Evolutionary conservation across 2,113 vertebrate species (phyloP), one percentile per base, ranked within the genome.

Genomic region (Rhynchomys soricoides): DNA sequence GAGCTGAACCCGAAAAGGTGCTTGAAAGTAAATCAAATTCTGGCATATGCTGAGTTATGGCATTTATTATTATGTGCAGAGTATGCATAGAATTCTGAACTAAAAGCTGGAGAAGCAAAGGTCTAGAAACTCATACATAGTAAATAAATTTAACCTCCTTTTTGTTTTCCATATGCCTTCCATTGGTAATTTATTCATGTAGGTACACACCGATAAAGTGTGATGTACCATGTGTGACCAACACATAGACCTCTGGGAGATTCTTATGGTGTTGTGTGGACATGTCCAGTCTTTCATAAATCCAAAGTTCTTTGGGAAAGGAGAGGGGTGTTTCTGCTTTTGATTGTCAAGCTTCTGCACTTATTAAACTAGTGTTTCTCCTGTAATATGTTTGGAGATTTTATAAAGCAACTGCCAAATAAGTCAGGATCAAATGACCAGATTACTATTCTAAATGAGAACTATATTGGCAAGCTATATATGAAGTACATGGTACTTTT

Each of bases 81-180:
- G 34, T 96, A 94, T 86, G 90, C 93, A 77, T 97, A 68, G 88
- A 97, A 90, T 97, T 97, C 91, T 96, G 88, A 97, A 95, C 95
- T 96, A 93, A 95, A 98, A 95, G 71, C 96, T 86, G 71, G 96
- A 50, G 48, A 97, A 95, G 90, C 66, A 94, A 95, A 96, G 82
- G 37, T 97, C 90, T 95, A 92, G 62, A 97, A 95, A 96, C 64
- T 93, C 92, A 91, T 95, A 77, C 95, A 96, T 79, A 95, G 73
- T 95, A 97, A 97, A 97, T 96, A 97, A 97, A 91, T 95, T 95
- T 95, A 97, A 97, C 92, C 86, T 88, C 89, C 89, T 91, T 75
- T 92, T 86, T 88, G 7, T 34, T 96, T 93, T 83, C 91, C 45
- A 3, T 40, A 78, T 16, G 68, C 52, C 70, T 77, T 91, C 13